phyloP scores from a whole-genome alignment of 2,797 vertebrate genomes.

The Poeciliopsis presidionis region DNA sequence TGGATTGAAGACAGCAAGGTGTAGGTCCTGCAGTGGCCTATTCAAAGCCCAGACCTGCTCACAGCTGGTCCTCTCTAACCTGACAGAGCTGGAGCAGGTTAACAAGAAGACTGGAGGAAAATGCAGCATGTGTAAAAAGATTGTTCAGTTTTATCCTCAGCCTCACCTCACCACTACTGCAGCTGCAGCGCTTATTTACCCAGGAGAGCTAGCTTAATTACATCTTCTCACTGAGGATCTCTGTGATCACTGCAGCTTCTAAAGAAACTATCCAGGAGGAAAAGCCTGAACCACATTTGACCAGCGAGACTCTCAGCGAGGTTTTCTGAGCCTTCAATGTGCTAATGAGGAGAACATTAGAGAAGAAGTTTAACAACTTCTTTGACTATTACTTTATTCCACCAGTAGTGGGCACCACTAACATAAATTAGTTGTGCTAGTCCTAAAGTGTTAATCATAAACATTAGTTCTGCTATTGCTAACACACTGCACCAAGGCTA shows the following conservation, averaged over 20 bases:
- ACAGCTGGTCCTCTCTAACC: too few relatives aligned
- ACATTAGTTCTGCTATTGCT: too few relatives aligned
- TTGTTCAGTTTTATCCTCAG: background rate
- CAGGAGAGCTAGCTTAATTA: background rate
- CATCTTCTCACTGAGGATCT: background rate
- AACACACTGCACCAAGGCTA: too few relatives aligned
- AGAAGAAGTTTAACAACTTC: background rate
- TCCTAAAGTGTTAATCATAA: too few relatives aligned
- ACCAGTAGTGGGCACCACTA: background rate
- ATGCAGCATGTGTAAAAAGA: background rate
- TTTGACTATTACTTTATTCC: background rate
- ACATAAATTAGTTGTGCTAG: too few relatives aligned
- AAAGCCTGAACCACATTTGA: background rate
- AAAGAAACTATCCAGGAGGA: background rate
- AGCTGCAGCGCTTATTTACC: background rate
- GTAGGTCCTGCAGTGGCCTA: too few relatives aligned
- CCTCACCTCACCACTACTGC: background rate
- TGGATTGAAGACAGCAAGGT: too few relatives aligned
- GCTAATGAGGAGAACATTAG: background rate
- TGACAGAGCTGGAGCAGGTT: too few relatives aligned
- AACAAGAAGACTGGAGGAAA: too few relatives aligned
- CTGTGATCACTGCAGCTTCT: conserved; percentile 5
- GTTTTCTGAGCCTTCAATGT: background rate
- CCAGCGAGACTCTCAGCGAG: background rate
- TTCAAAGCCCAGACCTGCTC: too few relatives aligned